Percentiles rank a stretch among this genome's conserved stretches.
Conservation (phyloP, 2,113 vertebrate species). For the Tupaia tana region DNA sequence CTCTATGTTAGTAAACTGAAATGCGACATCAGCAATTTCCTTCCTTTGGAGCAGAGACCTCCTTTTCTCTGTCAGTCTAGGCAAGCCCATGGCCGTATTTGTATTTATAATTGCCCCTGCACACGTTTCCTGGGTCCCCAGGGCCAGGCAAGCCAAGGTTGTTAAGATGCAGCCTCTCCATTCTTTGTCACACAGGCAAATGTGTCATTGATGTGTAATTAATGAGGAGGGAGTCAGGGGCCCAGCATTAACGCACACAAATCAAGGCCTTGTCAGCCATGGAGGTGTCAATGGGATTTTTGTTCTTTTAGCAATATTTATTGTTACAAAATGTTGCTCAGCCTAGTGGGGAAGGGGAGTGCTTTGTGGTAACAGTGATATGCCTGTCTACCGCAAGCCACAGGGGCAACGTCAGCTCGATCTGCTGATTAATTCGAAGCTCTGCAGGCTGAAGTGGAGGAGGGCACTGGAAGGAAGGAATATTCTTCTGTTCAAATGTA, state of each 20-base stretch:
- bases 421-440: slow-evolving; percentile 62
- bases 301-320: slow-evolving; percentile 70
- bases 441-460: neutral
- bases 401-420: neutral
- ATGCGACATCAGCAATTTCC: slow-evolving; percentile 43
- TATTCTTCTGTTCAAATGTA: slow-evolving; percentile 35
- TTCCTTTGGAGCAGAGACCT: slow-evolving; percentile 5
- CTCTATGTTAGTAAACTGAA: neutral
- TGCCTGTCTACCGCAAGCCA: slow-evolving; percentile 28
- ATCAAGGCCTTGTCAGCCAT: slow-evolving; percentile 62
- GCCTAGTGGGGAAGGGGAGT: neutral
- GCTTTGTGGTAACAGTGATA: neutral
- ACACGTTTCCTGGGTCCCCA: neutral
- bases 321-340: slow-evolving; percentile 63
- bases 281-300: neutral
- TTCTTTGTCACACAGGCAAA: slow-evolving; percentile 35
- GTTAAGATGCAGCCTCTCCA: slow-evolving; percentile 17
- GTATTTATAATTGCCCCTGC: slow-evolving; percentile 56
- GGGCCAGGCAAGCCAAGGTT: slow-evolving; percentile 14
- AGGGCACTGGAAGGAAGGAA: neutral
- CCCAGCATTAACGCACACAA: slow-evolving; percentile 50
- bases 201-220: slow-evolving; percentile 69
- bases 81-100: neutral
- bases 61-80: slow-evolving; percentile 58
- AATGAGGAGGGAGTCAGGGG: slow-evolving; percentile 57